A percentile compares a stretch with the other conserved stretches of the same genome.
Evolutionary conservation across 1,140 invertebrate genomes (phyloP).

Genomic region (Drosophila biarmipes): DNA sequence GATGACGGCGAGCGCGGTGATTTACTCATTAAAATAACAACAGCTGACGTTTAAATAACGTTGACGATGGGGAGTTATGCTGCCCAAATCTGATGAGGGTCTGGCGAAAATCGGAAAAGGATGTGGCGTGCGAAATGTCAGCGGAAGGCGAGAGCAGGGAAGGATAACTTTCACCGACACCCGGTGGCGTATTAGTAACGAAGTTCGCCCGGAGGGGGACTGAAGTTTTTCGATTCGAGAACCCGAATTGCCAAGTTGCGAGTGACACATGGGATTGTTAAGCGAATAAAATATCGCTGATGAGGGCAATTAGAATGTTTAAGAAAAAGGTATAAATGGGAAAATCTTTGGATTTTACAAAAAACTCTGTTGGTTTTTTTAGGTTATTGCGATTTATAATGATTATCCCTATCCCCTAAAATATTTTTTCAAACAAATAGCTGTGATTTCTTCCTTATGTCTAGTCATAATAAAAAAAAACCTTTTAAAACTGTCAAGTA

Average conservation of each 20-base stretch:
- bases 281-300: not conserved
- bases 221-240: slow-evolving; percentile 21
- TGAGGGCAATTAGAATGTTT: slow-evolving; percentile 21
- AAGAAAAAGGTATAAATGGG: not conserved
- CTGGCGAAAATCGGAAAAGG: not conserved
- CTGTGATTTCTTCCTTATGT: too few relatives aligned
- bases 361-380: not conserved
- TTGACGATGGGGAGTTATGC: slow-evolving; percentile 9
- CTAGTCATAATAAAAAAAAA: too few relatives aligned
- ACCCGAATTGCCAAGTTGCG: not conserved
- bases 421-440: too few relatives aligned
- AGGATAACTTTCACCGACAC: slow-evolving; percentile 14
- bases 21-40: slow-evolving; percentile 71
- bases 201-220: not conserved
- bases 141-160: not conserved
- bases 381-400: not conserved
- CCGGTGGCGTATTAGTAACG: slow-evolving; percentile 24
- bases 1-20: slow-evolving; percentile 37
- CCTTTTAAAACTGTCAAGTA: too few relatives aligned
- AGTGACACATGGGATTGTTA: slow-evolving; percentile 12
- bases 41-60: slow-evolving; percentile 64
- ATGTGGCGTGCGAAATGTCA: not conserved
- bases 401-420: too few relatives aligned
- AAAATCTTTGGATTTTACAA: not conserved
- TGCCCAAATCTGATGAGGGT: slow-evolving; percentile 15